Percentiles rank a stretch among this genome's conserved stretches.
phyloP scores from a whole-genome alignment of 2,888 invertebrate genomes.

The Ennomos erosarius region DNA sequence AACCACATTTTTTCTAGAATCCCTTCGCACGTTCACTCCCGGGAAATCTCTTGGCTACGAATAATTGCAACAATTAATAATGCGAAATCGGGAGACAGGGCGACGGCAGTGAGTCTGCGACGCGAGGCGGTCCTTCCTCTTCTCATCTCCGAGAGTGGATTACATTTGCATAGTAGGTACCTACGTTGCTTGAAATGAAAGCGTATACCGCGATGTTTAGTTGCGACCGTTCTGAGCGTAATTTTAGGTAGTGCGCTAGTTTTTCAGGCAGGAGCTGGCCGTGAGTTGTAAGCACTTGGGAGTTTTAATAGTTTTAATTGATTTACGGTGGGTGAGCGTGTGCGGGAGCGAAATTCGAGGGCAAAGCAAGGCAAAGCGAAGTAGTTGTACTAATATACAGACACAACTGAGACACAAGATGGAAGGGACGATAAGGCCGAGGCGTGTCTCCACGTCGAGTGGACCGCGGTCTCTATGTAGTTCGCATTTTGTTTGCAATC shows the following conservation, averaged over 20 bases:
- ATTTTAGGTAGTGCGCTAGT: slow-evolving; percentile 45
- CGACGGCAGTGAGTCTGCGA: slow-evolving; percentile 36
- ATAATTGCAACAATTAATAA: slow-evolving; percentile 79
- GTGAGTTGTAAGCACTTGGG: slow-evolving; percentile 50
- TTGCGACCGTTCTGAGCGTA: slow-evolving; percentile 25
- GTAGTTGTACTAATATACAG: no score
- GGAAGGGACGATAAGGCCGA: slow-evolving; percentile 3
- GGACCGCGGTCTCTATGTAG: slow-evolving; percentile 45
- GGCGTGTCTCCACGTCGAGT: slow-evolving; percentile 35
- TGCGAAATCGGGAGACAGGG: slow-evolving; percentile 62
- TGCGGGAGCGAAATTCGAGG: slow-evolving; percentile 20
- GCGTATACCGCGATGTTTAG: slow-evolving; percentile 36
- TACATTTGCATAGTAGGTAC: slow-evolving; percentile 63
- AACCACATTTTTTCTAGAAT: slow-evolving; percentile 77
- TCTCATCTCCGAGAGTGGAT: slow-evolving; percentile 60
- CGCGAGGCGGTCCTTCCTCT: slow-evolving; percentile 47
- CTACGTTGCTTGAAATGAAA: slow-evolving; percentile 49
- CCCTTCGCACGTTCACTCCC: slow-evolving; percentile 65
- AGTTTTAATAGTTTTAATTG: slow-evolving; percentile 76
- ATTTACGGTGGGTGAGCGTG: slow-evolving; percentile 51
- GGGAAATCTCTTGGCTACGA: slow-evolving; percentile 74
- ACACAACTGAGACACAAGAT: not conserved
- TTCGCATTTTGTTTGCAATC: slow-evolving; percentile 58
- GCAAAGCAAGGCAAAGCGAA: slow-evolving; percentile 16
- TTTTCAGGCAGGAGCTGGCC: slow-evolving; percentile 44